These are phyloP conservation scores for Misgurnus mizolepis DNA, from an alignment of 2,113 vertebrate species.

Conservation along the genomic window DNA sequence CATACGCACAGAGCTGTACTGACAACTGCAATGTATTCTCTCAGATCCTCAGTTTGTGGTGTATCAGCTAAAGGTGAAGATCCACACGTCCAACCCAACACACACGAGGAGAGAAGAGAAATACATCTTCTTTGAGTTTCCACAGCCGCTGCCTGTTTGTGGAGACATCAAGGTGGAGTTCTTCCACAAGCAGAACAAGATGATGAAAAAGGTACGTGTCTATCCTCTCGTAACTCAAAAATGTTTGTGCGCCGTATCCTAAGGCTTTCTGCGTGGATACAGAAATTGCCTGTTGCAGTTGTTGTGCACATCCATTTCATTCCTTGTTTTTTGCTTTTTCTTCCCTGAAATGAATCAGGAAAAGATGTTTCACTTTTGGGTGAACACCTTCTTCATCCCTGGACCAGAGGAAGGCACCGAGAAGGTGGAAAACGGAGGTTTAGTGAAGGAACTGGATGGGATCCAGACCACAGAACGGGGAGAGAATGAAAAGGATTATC, in stretches of 20 bases:
- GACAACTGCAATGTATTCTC: background rate
- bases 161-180: constrained; percentile 99
- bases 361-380: constrained; percentile 99
- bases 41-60: constrained; percentile 96
- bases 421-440: constrained; percentile 91
- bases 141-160: constrained; percentile 92
- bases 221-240: background rate
- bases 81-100: constrained; percentile 89
- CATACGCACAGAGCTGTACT: background rate
- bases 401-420: constrained; percentile 89
- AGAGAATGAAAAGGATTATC: constrained; percentile 87
- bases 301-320: too few relatives aligned
- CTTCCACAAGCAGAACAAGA: constrained; percentile 98
- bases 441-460: constrained; percentile 86
- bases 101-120: constrained; percentile 91
- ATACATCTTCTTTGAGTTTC: constrained; percentile 93
- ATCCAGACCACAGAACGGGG: constrained; percentile 81
- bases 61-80: constrained; percentile 97
- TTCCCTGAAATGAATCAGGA: constrained; percentile 72
- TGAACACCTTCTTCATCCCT: constrained; percentile 98
- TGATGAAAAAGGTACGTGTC: constrained; percentile 93
- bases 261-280: too few relatives aligned
- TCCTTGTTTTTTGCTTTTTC: background rate
- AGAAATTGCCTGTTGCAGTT: background rate
- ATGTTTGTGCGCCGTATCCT: too few relatives aligned